A percentile compares a stretch with the other conserved stretches of the same genome.
Conservation (phyloP, 2,888 invertebrate species). For the Yponomeuta plumbellus region DNA sequence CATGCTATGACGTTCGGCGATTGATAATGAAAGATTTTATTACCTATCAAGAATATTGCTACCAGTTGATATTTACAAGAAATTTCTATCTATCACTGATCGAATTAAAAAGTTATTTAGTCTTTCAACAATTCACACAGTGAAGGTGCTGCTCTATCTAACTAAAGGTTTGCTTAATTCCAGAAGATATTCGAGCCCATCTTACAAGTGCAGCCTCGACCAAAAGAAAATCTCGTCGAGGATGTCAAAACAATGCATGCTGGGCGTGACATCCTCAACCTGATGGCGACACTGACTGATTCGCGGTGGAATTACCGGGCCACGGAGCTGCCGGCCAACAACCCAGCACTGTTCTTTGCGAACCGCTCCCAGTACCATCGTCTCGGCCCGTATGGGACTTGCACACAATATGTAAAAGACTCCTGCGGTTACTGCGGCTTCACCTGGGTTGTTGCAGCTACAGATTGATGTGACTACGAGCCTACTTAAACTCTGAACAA, state of each 20-base stretch:
- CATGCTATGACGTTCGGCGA: slow-evolving; percentile 48
- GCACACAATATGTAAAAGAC: slow-evolving; percentile 76
- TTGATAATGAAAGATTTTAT: slow-evolving; percentile 45
- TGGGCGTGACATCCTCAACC: slow-evolving; percentile 77
- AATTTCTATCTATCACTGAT: neutral
- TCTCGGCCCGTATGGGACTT: slow-evolving; percentile 71
- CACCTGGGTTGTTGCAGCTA: slow-evolving; percentile 68
- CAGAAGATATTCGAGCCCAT: slow-evolving; percentile 68
- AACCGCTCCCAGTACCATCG: slow-evolving; percentile 80
- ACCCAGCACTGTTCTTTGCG: slow-evolving; percentile 75
- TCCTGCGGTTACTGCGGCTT: slow-evolving; percentile 71
- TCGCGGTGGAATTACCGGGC: slow-evolving; percentile 74
- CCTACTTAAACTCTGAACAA: slow-evolving; percentile 54
- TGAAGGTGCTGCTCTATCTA: neutral
- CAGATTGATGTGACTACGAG: slow-evolving; percentile 53
- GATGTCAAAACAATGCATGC: slow-evolving; percentile 65
- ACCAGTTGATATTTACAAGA: neutral
- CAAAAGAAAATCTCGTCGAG: slow-evolving; percentile 43
- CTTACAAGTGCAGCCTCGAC: slow-evolving; percentile 64
- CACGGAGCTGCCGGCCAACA: slow-evolving; percentile 73
- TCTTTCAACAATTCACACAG: no score
- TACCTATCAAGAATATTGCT: slow-evolving; percentile 1
- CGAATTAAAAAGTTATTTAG: no score
- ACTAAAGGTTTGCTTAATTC: slow-evolving; percentile 24
- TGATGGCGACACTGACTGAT: slow-evolving; percentile 73